phyloP scores from a whole-genome alignment of 2,113 vertebrate species.

The Podiceps cristatus region DNA sequence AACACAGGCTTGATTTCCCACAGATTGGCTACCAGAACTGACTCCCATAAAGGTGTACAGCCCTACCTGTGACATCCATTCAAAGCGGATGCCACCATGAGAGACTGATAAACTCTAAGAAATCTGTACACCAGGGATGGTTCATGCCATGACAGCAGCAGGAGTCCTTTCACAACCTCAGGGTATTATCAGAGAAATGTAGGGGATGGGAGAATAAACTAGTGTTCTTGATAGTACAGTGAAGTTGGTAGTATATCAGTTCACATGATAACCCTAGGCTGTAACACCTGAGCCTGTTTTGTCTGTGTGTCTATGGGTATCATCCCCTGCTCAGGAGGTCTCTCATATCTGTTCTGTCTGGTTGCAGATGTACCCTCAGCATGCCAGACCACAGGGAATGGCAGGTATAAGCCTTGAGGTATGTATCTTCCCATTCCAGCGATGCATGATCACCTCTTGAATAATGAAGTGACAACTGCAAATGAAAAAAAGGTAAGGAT shows the following conservation, averaged over 20 bases:
- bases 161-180: not conserved
- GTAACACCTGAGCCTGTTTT: not conserved
- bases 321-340: not conserved
- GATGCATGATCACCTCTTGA: not conserved
- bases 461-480: not conserved
- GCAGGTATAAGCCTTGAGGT: conserved; percentile 57
- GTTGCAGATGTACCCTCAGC: conserved; percentile 27
- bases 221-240: not conserved
- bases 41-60: not conserved
- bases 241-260: not conserved
- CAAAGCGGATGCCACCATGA: not conserved
- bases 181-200: not conserved
- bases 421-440: not conserved
- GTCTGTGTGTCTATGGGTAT: rapidly evolving
- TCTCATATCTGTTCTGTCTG: not conserved
- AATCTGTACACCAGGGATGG: not conserved
- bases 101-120: not conserved
- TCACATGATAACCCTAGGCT: not conserved
- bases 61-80: not conserved
- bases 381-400: conserved; percentile 12
- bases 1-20: not conserved
- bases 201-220: not conserved
- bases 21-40: not conserved
- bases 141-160: not conserved
- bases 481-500: not conserved